Percentiles rank a stretch among this genome's conserved stretches.
phyloP scores from a whole-genome alignment of 2,888 invertebrate genomes.

The Melinaea menophilus region DNA sequence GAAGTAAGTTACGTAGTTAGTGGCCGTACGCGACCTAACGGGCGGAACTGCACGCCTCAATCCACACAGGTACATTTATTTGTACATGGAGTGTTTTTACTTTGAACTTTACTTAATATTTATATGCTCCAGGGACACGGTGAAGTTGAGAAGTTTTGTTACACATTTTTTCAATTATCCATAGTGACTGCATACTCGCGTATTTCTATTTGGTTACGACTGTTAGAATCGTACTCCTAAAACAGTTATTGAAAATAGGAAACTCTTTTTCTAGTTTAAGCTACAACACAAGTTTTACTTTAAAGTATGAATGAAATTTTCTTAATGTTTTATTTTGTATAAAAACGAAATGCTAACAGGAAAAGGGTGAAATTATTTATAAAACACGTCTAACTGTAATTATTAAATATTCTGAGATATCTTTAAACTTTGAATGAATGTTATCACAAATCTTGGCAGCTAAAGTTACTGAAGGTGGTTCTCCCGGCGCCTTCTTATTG shows the following conservation, averaged over 20 bases:
- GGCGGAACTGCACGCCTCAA: conserved; percentile 23
- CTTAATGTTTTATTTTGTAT: too few species aligned
- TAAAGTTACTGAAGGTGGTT: background rate
- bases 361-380: too few species aligned
- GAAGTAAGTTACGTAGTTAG: conserved; percentile 13
- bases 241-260: too few species aligned
- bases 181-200: background rate
- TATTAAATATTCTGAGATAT: too few species aligned
- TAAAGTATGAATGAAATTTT: too few species aligned
- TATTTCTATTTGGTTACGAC: too few species aligned
- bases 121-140: background rate
- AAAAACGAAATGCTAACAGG: too few species aligned
- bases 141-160: background rate
- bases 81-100: conserved; percentile 22
- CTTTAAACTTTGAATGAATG: background rate
- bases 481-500: background rate
- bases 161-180: background rate
- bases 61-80: conserved; percentile 24
- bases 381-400: too few species aligned
- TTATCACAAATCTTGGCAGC: background rate
- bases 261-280: too few species aligned
- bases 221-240: too few species aligned
- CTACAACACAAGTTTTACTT: too few species aligned
- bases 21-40: conserved; percentile 18
- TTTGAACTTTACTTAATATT: conserved; percentile 20